These are phyloP conservation scores for Laupala kohalensis DNA, from an alignment of 1,140 invertebrate species.

Conservation along the genomic window DNA sequence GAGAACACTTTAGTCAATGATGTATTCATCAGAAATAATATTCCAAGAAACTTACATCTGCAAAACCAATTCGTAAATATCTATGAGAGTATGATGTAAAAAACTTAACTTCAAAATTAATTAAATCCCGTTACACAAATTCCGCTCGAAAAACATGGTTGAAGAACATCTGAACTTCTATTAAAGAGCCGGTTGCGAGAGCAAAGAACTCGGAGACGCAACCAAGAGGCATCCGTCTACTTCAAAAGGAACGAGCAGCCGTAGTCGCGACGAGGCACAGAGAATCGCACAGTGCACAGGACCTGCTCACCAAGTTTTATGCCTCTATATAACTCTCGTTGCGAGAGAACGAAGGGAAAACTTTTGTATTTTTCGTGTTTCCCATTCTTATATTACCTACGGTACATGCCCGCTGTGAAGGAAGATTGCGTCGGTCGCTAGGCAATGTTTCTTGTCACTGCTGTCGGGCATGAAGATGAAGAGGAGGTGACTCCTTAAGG, in stretches of 20 bases:
- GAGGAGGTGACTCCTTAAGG: too few species aligned
- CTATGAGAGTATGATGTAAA: too few species aligned
- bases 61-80: too few species aligned
- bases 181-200: background rate
- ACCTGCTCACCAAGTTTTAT: background rate
- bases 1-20: too few species aligned
- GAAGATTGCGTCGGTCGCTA: background rate
- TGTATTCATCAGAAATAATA: too few species aligned
- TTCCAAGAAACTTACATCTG: too few species aligned
- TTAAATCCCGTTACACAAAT: too few species aligned
- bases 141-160: too few species aligned
- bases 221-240: background rate
- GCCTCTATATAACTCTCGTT: background rate
- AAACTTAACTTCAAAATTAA: too few species aligned
- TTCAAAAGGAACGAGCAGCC: background rate
- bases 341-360: background rate
- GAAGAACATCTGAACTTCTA: too few species aligned
- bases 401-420: background rate
- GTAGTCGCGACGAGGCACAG: background rate
- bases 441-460: background rate
- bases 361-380: background rate
- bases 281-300: background rate
- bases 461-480: too few species aligned
- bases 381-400: background rate
- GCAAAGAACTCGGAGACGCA: background rate